Conservation (phyloP, 2,113 vertebrate genomes). For the Neolamprologus modestus region DNA sequence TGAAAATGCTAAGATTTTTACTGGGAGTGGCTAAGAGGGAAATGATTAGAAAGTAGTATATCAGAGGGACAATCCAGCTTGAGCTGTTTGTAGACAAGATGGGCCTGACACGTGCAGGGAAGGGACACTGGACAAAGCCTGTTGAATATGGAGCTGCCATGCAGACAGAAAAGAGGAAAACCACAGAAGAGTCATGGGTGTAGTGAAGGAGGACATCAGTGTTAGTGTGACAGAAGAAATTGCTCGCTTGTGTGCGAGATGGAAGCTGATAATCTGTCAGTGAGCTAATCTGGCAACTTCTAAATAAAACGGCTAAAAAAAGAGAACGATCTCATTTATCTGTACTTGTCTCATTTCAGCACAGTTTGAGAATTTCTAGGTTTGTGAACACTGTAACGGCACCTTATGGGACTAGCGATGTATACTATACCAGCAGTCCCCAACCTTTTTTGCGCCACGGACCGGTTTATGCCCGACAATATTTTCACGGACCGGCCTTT, state of each 20-base stretch:
- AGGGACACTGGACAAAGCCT: background rate
- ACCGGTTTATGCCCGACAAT: no score
- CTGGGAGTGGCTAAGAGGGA: background rate
- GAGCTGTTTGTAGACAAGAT: background rate
- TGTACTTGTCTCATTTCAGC: background rate
- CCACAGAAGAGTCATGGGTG: background rate
- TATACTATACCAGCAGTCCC: background rate
- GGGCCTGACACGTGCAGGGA: background rate
- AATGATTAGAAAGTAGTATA: background rate
- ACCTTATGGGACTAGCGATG: background rate
- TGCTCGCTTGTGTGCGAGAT: background rate
- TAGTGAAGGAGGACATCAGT: background rate
- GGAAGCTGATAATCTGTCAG: background rate
- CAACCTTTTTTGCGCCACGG: background rate
- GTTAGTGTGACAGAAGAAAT: background rate
- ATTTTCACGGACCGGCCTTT: no score
- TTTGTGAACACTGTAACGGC: rapidly evolving
- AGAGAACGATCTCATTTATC: background rate
- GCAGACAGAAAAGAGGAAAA: background rate
- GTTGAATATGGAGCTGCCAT: background rate
- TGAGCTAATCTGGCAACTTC: background rate
- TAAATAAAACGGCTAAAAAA: background rate
- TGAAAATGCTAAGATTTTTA: background rate
- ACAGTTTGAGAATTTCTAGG: background rate
- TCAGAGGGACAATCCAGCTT: background rate